These are phyloP conservation scores for Drosophila obscura DNA, from an alignment of 1,140 invertebrate genomes.

Conservation along the genomic window DNA sequence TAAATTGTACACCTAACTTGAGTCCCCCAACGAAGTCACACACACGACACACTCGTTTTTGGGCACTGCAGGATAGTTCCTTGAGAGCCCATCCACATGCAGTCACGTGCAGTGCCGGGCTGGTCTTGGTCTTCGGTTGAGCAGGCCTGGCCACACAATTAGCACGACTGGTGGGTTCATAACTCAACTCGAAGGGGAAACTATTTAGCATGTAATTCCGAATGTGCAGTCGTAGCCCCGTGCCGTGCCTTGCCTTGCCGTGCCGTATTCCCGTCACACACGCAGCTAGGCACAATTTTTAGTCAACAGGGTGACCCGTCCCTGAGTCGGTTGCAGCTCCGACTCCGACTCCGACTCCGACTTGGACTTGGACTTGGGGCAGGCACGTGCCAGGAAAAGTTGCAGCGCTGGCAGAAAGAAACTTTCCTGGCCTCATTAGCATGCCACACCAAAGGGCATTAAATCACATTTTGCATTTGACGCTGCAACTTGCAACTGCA, in stretches of 20 bases:
- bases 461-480: slow-evolving; percentile 60
- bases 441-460: slow-evolving; percentile 58
- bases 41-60: neutral
- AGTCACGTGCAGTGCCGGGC: slow-evolving; percentile 42
- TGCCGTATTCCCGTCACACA: slow-evolving; percentile 43
- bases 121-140: slow-evolving; percentile 1
- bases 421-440: slow-evolving; percentile 59
- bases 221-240: slow-evolving; percentile 21
- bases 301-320: neutral
- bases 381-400: slow-evolving; percentile 55
- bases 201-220: slow-evolving; percentile 51
- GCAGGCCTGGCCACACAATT: slow-evolving; percentile 48
- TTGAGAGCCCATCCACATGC: slow-evolving; percentile 24
- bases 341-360: slow-evolving; percentile 28
- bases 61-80: neutral
- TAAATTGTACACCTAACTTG: too few relatives aligned
- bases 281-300: slow-evolving; percentile 30
- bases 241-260: too few relatives aligned
- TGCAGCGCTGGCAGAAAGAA: slow-evolving; percentile 46
- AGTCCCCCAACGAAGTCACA: too few relatives aligned
- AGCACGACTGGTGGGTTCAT: slow-evolving; percentile 43
- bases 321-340: neutral
- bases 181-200: slow-evolving; percentile 39
- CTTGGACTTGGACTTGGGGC: slow-evolving; percentile 32
- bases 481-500: slow-evolving; percentile 62